Evolutionary conservation across 2,888 invertebrate genomes (phyloP).

Genomic region (Nemurella pictetii): DNA sequence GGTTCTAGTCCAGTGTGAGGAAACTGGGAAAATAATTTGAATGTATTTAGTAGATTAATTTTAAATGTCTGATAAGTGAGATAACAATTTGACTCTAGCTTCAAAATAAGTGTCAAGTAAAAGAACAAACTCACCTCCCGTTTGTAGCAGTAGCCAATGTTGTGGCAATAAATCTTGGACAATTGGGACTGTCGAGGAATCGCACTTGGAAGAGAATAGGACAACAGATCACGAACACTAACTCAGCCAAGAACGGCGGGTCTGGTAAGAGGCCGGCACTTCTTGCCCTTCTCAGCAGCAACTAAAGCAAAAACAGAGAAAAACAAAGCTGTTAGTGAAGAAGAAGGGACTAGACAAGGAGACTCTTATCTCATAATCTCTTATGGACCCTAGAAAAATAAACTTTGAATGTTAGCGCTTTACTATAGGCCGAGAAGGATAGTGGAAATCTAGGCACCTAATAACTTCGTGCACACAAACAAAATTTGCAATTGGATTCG

Average conservation of each 20-base stretch:
- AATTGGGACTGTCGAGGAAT: not conserved
- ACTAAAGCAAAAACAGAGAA: not conserved
- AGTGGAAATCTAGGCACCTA: no score
- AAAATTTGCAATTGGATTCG: no score
- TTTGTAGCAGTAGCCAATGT: not conserved
- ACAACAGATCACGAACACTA: not conserved
- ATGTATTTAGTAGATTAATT: no score
- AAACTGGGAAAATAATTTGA: no score
- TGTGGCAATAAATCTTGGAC: not conserved
- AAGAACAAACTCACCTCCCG: not conserved
- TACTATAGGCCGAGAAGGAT: no score
- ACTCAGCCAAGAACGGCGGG: not conserved
- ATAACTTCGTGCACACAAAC: no score
- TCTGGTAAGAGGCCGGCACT: not conserved
- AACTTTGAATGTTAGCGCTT: no score
- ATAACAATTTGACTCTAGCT: no score
- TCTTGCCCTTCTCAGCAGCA: not conserved
- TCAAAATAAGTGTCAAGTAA: not conserved
- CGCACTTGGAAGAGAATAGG: conserved; percentile 3
- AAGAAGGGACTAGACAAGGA: not conserved
- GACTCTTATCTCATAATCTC: no score
- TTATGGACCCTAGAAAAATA: no score
- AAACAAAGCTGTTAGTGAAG: not conserved
- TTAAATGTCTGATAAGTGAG: no score
- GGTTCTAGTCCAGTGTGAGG: no score